These are phyloP conservation scores for Drosophila fulvimacula DNA, from an alignment of 2,888 invertebrate genomes.

Conservation along the genomic window DNA sequence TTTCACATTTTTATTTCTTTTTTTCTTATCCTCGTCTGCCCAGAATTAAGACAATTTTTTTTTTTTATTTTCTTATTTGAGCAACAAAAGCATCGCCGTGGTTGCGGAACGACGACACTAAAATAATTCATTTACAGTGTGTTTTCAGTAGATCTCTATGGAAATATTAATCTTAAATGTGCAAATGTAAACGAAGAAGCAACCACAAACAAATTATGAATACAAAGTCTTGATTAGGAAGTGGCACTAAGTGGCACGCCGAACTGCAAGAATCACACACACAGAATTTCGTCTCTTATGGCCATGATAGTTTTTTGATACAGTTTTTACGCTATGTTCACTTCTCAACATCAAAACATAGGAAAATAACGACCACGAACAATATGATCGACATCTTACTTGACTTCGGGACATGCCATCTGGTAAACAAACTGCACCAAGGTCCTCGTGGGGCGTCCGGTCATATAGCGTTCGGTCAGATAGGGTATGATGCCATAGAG, in stretches of 20 bases:
- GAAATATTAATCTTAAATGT: too few relatives aligned
- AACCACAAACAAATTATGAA: background rate
- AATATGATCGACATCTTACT: constrained; percentile 25
- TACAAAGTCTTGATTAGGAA: background rate
- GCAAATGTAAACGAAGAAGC: too few relatives aligned
- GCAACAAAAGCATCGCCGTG: constrained; percentile 36
- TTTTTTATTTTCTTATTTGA: constrained; percentile 12
- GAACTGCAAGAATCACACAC: background rate
- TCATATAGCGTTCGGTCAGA: constrained; percentile 86
- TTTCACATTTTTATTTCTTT: constrained; percentile 21
- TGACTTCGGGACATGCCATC: constrained; percentile 83
- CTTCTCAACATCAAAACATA: background rate
- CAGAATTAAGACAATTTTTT: constrained; percentile 39
- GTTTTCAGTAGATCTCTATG: constrained; percentile 42
- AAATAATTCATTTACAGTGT: constrained; percentile 43
- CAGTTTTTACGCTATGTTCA: constrained; percentile 3
- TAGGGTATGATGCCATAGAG: constrained; percentile 87
- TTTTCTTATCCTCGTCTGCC: constrained; percentile 27
- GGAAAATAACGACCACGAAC: constrained; percentile 2
- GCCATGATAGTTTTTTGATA: background rate
- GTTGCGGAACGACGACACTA: too few relatives aligned
- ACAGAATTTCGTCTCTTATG: background rate
- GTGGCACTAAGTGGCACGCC: background rate
- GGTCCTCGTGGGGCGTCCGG: constrained; percentile 88
- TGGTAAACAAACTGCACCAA: constrained; percentile 86